These are phyloP conservation scores for Pseudoatta argentina DNA, from an alignment of 1,140 invertebrate species.

Conservation along the genomic window DNA sequence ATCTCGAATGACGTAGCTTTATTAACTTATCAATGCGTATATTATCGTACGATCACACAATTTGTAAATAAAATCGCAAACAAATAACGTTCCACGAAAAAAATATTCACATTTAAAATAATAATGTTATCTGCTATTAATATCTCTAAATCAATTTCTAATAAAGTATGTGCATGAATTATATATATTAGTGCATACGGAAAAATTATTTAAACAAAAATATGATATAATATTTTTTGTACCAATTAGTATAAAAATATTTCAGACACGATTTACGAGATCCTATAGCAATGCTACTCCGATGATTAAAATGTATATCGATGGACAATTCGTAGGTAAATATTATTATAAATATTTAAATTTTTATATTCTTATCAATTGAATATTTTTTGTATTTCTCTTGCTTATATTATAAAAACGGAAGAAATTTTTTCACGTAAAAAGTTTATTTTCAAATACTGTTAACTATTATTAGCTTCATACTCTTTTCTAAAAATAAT, in stretches of 20 bases:
- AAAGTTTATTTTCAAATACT: background rate
- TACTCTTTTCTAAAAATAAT: background rate
- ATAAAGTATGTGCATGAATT: background rate
- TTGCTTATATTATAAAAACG: background rate
- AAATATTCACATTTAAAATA: background rate
- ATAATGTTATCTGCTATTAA: background rate
- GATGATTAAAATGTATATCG: slow-evolving; percentile 96
- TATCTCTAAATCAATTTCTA: slow-evolving; percentile 17
- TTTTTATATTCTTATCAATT: background rate
- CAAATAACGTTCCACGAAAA: background rate
- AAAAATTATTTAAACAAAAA: slow-evolving; percentile 17
- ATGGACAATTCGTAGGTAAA: slow-evolving; percentile 94
- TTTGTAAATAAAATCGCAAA: background rate
- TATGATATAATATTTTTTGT: background rate
- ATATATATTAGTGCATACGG: background rate
- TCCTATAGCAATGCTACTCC: slow-evolving; percentile 85
- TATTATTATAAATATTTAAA: slow-evolving; percentile 29
- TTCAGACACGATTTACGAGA: slow-evolving; percentile 76
- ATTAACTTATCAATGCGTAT: slow-evolving; percentile 8
- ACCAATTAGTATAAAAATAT: slow-evolving; percentile 58
- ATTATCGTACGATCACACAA: background rate
- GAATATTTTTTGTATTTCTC: background rate
- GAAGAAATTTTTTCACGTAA: background rate
- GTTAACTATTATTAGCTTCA: background rate
- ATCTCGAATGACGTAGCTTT: background rate